A percentile compares a stretch with the other conserved stretches of the same genome.
These are phyloP conservation scores for Tenthredo scrophulariae DNA, from an alignment of 2,888 invertebrate genomes.

Conservation along the genomic window DNA sequence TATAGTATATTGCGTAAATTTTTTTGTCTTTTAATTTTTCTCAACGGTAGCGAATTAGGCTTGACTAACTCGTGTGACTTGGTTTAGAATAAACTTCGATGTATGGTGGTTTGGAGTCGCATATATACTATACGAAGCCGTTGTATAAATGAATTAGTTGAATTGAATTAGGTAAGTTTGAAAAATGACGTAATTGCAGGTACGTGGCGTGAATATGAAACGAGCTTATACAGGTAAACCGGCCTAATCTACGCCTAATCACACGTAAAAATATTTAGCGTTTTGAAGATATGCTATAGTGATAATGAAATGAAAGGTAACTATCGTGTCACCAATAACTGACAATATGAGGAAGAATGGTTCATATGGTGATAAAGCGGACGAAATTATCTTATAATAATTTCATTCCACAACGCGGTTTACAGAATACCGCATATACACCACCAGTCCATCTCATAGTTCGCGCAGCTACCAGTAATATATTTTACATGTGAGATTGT, in stretches of 20 bases:
- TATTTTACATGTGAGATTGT: conserved; percentile 4
- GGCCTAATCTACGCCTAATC: background rate
- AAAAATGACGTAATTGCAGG: conserved; percentile 32
- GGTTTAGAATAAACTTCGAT: background rate
- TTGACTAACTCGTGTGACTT: conserved; percentile 8
- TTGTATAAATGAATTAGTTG: conserved; percentile 24
- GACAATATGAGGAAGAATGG: too few species aligned
- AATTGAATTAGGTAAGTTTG: conserved; percentile 38
- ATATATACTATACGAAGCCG: too few species aligned
- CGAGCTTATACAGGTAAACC: background rate
- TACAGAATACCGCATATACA: too few species aligned
- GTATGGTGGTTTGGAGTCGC: background rate
- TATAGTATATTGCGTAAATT: background rate
- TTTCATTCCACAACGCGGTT: too few species aligned
- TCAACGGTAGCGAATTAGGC: background rate
- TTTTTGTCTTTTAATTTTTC: background rate
- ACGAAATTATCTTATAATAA: too few species aligned
- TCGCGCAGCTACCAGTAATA: background rate
- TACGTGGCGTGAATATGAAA: conserved; percentile 26
- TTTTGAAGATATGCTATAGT: background rate
- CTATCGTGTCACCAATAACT: background rate
- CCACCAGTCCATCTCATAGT: background rate
- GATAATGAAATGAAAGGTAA: background rate
- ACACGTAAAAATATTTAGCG: background rate
- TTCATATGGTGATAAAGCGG: too few species aligned